phyloP scores from a whole-genome alignment of 2,113 vertebrate genomes.

The Grus americana region DNA sequence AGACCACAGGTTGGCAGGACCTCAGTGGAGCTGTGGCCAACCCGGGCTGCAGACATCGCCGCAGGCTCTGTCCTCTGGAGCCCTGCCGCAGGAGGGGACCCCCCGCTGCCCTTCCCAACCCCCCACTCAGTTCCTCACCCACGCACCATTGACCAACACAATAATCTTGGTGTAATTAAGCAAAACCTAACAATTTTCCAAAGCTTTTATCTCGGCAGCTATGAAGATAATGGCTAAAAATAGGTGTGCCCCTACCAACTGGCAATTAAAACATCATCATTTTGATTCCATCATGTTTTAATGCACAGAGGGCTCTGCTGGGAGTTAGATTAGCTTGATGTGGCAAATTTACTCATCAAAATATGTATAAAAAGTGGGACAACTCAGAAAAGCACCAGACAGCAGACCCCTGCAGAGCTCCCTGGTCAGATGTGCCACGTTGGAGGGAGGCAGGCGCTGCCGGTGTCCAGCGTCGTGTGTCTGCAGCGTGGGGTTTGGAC shows the following conservation, averaged over 20 bases:
- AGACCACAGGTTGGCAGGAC: not conserved
- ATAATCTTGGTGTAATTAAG: not conserved
- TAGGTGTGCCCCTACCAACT: not conserved
- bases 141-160: not conserved
- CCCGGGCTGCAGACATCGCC: rapidly evolving
- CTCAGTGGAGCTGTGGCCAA: not conserved
- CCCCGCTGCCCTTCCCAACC: not conserved
- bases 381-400: not conserved
- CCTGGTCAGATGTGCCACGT: no score
- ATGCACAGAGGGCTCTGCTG: not conserved
- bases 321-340: not conserved
- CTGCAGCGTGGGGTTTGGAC: rapidly evolving
- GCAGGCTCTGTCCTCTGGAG: not conserved
- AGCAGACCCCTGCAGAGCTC: not conserved
- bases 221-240: conserved; percentile 34
- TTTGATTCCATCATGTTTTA: not conserved
- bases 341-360: not conserved
- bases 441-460: not conserved
- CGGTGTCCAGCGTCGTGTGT: rapidly evolving
- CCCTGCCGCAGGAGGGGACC: not conserved
- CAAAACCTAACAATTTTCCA: not conserved
- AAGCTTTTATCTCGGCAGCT: not conserved
- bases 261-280: not conserved
- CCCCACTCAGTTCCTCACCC: not conserved
- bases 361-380: not conserved